phyloP scores from a whole-genome alignment of 2,113 vertebrate species.

The Potamarius usumacintae region DNA sequence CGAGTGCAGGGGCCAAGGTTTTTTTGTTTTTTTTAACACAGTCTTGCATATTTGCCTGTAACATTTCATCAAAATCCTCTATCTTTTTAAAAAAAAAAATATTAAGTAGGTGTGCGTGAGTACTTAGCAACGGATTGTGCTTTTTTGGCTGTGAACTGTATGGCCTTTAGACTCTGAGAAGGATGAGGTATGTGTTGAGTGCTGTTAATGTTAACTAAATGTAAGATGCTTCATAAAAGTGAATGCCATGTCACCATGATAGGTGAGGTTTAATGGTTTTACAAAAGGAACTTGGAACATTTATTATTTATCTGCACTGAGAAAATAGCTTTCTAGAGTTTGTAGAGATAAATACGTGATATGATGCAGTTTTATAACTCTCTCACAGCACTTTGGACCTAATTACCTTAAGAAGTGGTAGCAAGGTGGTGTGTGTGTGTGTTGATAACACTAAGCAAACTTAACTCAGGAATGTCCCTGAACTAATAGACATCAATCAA shows the following conservation, averaged over 20 bases:
- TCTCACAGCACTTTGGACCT: conserved; percentile 26
- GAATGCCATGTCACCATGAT: background rate
- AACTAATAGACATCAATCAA: background rate
- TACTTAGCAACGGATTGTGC: background rate
- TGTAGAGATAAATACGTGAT: conserved; percentile 1
- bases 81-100: background rate
- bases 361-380: conserved; percentile 22
- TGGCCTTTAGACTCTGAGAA: background rate
- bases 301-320: background rate
- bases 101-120: background rate
- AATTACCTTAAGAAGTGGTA: background rate
- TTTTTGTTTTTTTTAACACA: conserved; percentile 1
- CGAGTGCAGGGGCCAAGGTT: background rate
- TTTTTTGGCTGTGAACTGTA: conserved; percentile 10
- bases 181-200: background rate
- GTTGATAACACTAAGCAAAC: background rate
- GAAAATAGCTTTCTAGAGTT: background rate
- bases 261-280: background rate
- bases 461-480: background rate
- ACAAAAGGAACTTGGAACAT: background rate
- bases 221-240: background rate
- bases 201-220: background rate
- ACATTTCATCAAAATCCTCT: background rate
- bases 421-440: conserved; percentile 9
- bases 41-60: background rate